A percentile compares a stretch with the other conserved stretches of the same genome.
phyloP scores from a whole-genome alignment of 2,888 invertebrate species.

The Hartigia nigra region DNA sequence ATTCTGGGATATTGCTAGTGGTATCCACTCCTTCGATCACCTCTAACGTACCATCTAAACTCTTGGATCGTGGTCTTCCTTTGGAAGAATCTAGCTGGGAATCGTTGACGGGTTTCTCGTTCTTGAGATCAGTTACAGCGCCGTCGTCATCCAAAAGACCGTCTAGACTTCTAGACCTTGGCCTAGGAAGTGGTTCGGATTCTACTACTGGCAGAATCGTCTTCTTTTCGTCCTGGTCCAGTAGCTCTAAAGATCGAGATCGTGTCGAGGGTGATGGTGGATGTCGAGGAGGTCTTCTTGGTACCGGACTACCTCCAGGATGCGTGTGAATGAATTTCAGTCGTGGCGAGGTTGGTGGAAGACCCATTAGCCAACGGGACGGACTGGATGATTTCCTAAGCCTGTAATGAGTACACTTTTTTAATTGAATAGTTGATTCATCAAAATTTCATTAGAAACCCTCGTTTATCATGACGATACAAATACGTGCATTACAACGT shows the following conservation, averaged over 20 bases:
- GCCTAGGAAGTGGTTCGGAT: constrained; percentile 58
- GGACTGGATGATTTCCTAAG: constrained; percentile 77
- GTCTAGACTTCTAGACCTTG: constrained; percentile 75
- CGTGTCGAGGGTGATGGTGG: constrained; percentile 60
- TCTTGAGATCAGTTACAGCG: constrained; percentile 54
- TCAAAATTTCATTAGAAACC: neutral
- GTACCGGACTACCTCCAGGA: constrained; percentile 59
- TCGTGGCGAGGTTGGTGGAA: constrained; percentile 60
- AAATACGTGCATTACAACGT: neutral
- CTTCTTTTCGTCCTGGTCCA: constrained; percentile 45
- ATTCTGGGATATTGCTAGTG: constrained; percentile 4
- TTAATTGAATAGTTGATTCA: neutral
- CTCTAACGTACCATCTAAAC: constrained; percentile 18
- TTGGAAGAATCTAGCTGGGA: constrained; percentile 8
- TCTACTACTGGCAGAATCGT: constrained; percentile 36
- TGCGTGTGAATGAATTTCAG: constrained; percentile 53
- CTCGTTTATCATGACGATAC: neutral
- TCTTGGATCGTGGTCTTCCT: constrained; percentile 21
- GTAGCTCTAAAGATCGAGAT: constrained; percentile 44
- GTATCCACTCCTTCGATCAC: neutral
- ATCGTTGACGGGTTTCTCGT: constrained; percentile 17
- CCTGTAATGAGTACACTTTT: constrained; percentile 63
- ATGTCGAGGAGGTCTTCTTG: constrained; percentile 64
- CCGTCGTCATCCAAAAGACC: constrained; percentile 69
- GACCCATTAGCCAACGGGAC: constrained; percentile 71